phyloP scores from a whole-genome alignment of 2,113 vertebrate genomes.

The Osmerus eperlanus region DNA sequence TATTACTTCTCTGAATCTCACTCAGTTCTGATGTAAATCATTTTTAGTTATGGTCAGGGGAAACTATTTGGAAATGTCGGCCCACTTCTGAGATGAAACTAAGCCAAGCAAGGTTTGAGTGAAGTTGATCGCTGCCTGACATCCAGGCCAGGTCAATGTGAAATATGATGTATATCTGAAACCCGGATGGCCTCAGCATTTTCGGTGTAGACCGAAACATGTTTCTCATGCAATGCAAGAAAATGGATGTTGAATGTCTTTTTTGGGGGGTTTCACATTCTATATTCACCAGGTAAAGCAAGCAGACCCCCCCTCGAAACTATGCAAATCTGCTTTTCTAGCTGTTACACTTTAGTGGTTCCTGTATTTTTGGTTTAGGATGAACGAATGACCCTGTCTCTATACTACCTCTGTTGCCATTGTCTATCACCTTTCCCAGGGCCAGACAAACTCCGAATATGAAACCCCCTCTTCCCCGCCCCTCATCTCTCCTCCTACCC shows the following conservation, averaged over 20 bases:
- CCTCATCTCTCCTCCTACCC: constrained; percentile 40
- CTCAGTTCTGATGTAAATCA: neutral
- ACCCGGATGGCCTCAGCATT: neutral
- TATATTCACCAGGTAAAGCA: too few species aligned
- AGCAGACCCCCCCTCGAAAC: too few species aligned
- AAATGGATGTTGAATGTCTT: neutral
- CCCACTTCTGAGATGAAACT: constrained; percentile 29
- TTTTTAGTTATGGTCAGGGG: neutral
- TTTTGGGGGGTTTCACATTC: too few species aligned
- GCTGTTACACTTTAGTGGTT: neutral
- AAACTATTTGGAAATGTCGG: too few species aligned
- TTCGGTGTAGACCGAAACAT: neutral
- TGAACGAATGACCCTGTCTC: neutral
- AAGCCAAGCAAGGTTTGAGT: constrained; percentile 39
- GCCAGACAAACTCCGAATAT: constrained; percentile 38
- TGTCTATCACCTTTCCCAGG: constrained; percentile 40
- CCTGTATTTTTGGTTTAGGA: neutral
- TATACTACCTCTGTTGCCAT: constrained; percentile 31
- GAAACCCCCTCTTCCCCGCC: constrained; percentile 28
- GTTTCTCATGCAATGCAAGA: constrained; percentile 18
- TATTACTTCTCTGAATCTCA: neutral
- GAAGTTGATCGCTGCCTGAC: constrained; percentile 33
- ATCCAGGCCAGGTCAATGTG: constrained; percentile 9
- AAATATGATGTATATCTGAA: constrained; percentile 32
- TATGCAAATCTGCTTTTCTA: neutral